Conservation (phyloP, 2,113 vertebrate genomes). For the Neotoma lepida region DNA sequence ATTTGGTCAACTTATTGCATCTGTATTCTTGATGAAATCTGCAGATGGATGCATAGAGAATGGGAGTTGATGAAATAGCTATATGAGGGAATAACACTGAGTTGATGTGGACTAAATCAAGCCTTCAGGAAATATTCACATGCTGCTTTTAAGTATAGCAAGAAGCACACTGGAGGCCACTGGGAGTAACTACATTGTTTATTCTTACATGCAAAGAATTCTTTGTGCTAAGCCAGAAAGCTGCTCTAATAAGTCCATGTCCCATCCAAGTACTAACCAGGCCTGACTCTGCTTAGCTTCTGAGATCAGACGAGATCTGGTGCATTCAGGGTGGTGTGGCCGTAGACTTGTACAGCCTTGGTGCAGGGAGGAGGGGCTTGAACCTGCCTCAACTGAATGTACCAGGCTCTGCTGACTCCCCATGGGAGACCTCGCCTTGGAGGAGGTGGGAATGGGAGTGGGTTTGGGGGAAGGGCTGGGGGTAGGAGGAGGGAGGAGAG, state of each 20-base stretch:
- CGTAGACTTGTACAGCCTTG: no score
- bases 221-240: not conserved
- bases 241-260: not conserved
- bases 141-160: constrained; percentile 7
- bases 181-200: not conserved
- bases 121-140: constrained; percentile 17
- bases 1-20: not conserved
- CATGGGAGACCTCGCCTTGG: no score
- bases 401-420: no score
- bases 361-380: no score
- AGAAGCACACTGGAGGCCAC: not conserved
- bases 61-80: not conserved
- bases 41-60: not conserved
- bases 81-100: not conserved
- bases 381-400: no score
- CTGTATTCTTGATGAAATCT: constrained; percentile 31
- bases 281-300: no score
- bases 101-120: not conserved
- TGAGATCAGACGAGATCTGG: no score
- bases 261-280: no score
- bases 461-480: no score
- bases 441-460: no score
- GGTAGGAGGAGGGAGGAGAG: no score
- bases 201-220: constrained; percentile 2
- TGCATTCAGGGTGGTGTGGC: no score